Base-by-base conservation (phyloP, 2,888 invertebrate genomes). In the Rotaria macrura region DNA sequence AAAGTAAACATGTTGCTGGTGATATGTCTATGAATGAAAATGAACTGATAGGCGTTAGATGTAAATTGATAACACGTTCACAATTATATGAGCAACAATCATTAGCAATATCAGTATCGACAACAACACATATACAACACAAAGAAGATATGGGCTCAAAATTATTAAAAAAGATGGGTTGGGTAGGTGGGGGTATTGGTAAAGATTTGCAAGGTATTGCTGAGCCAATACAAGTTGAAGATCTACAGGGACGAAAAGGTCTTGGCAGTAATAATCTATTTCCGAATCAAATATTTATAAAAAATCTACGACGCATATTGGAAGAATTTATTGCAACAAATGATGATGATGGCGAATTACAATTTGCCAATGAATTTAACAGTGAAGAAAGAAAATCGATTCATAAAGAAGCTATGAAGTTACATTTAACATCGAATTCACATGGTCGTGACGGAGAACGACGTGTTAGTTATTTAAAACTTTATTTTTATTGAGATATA, bases 111-210 rank as follows among this genome's bases (percentile, higher is more conserved):
- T 10, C 43, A 25, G 4, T 29, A 14, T 29, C 65, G 14, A 65
- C 65, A 34, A 25, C 43, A n/a, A 65, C 7, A 34, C 34, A 65
- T 65, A 5, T 5, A 65, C 34, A 14, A 20, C 34, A 38, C 34
- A 79, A 79, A n/a, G 79, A 79, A 79, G 79, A 40, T 43, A 43
- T 79, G 40, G 79, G 43, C 9, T 43, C 79, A 25, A 79, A 79
- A 79, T 79, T 79, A 43, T 43, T 79, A 38, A 79, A 79, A 79
- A 79, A 79, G n/a, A 79, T 79, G 79, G 79, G 79, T 43, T 79
- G 79, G 79, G 7, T 43, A n/a, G 79, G 79, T 79, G 79, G 79
- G 5, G 79, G 79, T 12, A 79, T 79, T 43, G 79, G 79, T n/a
- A 79, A 79, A 79, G 43, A 79, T n/a, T 25, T 40, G 20, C 79